Base-by-base conservation (phyloP, 2,113 vertebrate species). In the Balaeniceps rex region DNA sequence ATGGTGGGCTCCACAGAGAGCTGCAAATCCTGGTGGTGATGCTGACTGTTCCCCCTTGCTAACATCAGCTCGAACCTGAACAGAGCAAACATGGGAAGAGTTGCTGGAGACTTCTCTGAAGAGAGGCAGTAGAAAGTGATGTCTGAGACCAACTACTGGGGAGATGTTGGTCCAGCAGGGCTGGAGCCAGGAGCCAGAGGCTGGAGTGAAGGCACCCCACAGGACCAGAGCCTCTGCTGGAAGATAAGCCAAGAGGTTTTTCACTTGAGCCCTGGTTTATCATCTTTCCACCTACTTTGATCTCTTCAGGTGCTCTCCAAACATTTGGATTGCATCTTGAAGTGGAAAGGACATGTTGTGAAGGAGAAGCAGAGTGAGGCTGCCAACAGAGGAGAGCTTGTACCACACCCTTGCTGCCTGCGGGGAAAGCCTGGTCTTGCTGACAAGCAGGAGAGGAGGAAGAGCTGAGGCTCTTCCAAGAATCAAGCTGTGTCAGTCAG, bases 201-300 rank as follows among this genome's bases (percentile, higher is more conserved):
- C 69, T 49, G 61, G n/a, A 25, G 7, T 14, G 11, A 69, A 83
- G 54, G 36, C 1, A 0, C 9, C 14, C 23, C 1, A 2, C 0
- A 4, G 55, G 72, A 25, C 54, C 74, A 76, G 69, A 81, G 25
- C 28, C 42, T 81, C 52, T 81, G 29, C 40, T 87, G 80, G n/a
- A 89, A 77, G 63, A 77, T 33, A 58, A 55, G 31, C 33, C 54
- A 64, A 33, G 77, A 36, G 33, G 21, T 57, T 78, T 80, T 49
- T 57, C 36, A 38, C 31, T 42, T 29, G 40, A 57, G 42, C 29
- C 60, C 38, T 58, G 23, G 52, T 91, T 36, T 57, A 34, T 65
- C 54, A 31, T n/a, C n/a, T 38, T 89, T 40, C 31, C 15, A 19
- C 19, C 17, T 28, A 17, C 26, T 51, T 68, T 38, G 54, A 44